A percentile compares a stretch with the other conserved stretches of the same genome.
Evolutionary conservation across 1,140 invertebrate species (phyloP).

Genomic region (Diachasma alloeum): DNA sequence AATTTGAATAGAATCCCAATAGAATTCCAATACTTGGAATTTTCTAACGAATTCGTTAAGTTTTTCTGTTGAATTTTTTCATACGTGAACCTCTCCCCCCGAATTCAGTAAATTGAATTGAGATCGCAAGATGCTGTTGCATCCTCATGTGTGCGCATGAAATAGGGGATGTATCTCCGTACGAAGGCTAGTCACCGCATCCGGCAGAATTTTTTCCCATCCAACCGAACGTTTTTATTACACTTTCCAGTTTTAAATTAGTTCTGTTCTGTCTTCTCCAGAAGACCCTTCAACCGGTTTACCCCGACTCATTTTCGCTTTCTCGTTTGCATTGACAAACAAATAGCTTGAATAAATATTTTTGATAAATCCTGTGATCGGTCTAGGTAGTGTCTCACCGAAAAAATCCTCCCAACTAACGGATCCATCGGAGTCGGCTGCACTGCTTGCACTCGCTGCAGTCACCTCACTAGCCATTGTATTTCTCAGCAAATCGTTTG

Average conservation of each 20-base stretch:
- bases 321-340: neutral
- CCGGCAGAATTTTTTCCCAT: neutral
- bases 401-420: conserved; percentile 68
- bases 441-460: conserved; percentile 42
- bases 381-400: conserved; percentile 50
- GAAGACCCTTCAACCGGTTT: neutral
- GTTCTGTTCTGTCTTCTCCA: neutral
- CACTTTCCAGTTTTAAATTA: neutral
- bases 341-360: too few species aligned
- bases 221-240: neutral
- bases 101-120: too few species aligned
- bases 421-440: conserved; percentile 63
- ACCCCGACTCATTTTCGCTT: neutral
- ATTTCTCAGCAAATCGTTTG: conserved; percentile 21
- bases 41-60: too few species aligned
- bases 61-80: too few species aligned
- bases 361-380: neutral
- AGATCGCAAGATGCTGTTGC: too few species aligned
- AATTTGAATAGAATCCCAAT: too few species aligned
- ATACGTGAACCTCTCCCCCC: too few species aligned
- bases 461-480: conserved; percentile 47
- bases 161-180: neutral
- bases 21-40: too few species aligned
- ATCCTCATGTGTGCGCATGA: neutral
- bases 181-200: neutral